Conservation (phyloP, 2,797 vertebrate genomes). For the Pantherophis alleghaniensis region DNA sequence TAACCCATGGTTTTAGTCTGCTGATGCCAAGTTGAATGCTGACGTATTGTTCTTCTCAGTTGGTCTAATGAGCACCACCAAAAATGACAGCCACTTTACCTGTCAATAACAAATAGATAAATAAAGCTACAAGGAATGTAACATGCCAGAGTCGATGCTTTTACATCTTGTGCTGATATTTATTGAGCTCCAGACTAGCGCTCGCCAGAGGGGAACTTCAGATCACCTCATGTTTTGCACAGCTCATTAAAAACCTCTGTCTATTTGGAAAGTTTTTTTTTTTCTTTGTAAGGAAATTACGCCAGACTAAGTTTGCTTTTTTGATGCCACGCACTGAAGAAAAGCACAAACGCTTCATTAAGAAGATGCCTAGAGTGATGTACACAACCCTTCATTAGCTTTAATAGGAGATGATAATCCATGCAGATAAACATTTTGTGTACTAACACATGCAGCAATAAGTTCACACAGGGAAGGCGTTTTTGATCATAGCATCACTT, state of each 20-base stretch:
- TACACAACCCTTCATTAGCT: slow-evolving; percentile 31
- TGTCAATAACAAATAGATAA: background rate
- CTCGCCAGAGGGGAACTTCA: background rate
- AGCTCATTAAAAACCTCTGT: background rate
- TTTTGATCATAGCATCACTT: slow-evolving; percentile 21
- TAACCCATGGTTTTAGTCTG: background rate
- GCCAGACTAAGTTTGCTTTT: slow-evolving; percentile 8
- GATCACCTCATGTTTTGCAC: background rate
- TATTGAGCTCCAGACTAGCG: background rate
- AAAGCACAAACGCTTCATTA: slow-evolving; percentile 34
- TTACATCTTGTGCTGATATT: background rate
- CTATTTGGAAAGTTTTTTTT: slow-evolving; percentile 2
- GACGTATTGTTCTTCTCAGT: background rate
- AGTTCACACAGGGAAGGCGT: slow-evolving; percentile 21
- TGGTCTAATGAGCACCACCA: background rate
- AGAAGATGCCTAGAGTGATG: slow-evolving; percentile 40
- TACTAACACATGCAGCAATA: background rate
- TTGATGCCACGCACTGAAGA: background rate
- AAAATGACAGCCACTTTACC: background rate
- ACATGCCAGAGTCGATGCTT: background rate
- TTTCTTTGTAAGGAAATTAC: slow-evolving; percentile 22
- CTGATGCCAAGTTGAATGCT: background rate
- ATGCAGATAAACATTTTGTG: slow-evolving; percentile 36
- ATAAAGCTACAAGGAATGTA: background rate
- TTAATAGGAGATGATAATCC: slow-evolving; percentile 31